Conservation (phyloP, 2,888 invertebrate species). For the Limnephilus rhombicus region DNA sequence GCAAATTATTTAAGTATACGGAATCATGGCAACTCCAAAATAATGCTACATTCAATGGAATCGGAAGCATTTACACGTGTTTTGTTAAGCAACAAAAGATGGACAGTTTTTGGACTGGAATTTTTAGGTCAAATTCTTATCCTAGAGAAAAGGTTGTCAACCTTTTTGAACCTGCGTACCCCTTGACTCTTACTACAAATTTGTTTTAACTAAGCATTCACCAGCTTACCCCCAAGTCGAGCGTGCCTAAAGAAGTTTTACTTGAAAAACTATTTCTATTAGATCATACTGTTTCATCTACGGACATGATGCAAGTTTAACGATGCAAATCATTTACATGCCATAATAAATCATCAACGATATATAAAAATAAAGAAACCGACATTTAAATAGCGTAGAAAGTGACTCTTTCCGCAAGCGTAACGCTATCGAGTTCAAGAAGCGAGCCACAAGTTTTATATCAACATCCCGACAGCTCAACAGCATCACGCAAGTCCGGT, state of each 20-base stretch:
- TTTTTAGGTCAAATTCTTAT: too few relatives aligned
- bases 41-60: background rate
- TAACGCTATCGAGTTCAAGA: background rate
- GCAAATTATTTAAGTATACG: background rate
- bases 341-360: background rate
- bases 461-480: background rate
- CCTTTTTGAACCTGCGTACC: too few relatives aligned
- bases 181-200: too few relatives aligned
- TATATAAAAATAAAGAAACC: background rate
- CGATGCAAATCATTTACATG: background rate
- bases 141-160: too few relatives aligned
- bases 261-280: too few relatives aligned
- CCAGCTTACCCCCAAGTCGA: too few relatives aligned
- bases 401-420: background rate
- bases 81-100: background rate
- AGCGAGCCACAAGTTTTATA: background rate
- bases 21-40: background rate
- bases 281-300: too few relatives aligned
- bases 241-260: too few relatives aligned
- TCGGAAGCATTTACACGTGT: background rate
- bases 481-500: background rate
- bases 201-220: too few relatives aligned
- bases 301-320: too few relatives aligned
- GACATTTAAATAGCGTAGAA: background rate
- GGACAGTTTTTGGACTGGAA: too few relatives aligned